Percentiles rank a stretch among this genome's conserved stretches.
phyloP scores from a whole-genome alignment of 1,140 invertebrate species.

The Matsumurasca onukii region DNA sequence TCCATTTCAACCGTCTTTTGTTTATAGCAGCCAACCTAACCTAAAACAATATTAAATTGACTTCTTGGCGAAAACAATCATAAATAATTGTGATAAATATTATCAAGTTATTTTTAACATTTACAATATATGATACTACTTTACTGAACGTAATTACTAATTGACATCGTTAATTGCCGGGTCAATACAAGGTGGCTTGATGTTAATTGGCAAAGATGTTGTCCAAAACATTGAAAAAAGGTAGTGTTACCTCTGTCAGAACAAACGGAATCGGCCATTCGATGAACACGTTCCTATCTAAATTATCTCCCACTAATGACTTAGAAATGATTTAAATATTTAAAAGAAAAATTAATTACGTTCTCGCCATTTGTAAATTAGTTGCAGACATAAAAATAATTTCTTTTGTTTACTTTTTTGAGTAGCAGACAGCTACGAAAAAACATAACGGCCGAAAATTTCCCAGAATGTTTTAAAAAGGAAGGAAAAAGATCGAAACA shows the following conservation, averaged over 20 bases:
- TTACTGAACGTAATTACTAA: conserved; percentile 4
- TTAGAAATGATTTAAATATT: background rate
- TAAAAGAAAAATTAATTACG: background rate
- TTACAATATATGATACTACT: no score
- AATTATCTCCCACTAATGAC: no score
- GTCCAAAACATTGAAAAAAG: background rate
- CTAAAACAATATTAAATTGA: no score
- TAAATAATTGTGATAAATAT: no score
- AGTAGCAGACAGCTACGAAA: conserved; percentile 15
- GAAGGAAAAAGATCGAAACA: background rate
- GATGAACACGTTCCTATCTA: background rate
- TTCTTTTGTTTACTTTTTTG: conserved; percentile 27
- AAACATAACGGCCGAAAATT: conserved; percentile 15
- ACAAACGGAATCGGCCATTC: conserved; percentile 15
- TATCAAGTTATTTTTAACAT: no score
- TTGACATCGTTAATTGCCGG: conserved; percentile 22
- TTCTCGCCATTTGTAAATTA: background rate
- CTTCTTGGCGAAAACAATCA: no score
- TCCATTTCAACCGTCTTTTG: no score
- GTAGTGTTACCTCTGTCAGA: conserved; percentile 13
- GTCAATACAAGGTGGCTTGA: conserved; percentile 23
- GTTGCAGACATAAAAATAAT: background rate
- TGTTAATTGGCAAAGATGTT: conserved; percentile 5
- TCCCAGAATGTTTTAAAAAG: conserved; percentile 16
- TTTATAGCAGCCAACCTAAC: no score